Conservation (phyloP, 2,888 invertebrate genomes). For the Trachelus stipa region DNA sequence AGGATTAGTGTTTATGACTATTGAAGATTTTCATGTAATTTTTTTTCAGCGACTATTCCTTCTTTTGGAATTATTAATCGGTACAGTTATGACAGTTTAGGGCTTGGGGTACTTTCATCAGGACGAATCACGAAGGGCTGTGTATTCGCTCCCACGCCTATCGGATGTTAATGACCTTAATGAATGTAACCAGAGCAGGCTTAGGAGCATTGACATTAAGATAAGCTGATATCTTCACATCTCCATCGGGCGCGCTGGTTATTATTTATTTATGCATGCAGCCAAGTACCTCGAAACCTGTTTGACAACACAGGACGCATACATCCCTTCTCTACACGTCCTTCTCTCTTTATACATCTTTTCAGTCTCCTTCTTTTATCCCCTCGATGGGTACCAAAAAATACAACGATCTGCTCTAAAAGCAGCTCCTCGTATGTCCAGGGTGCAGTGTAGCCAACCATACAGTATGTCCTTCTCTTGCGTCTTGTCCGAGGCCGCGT, state of each 20-base stretch:
- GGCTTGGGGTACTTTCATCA: not conserved
- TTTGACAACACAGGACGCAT: slow-evolving; percentile 48
- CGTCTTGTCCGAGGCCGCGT: not conserved
- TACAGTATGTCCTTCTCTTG: not conserved
- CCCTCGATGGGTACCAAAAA: not conserved
- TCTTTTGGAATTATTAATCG: not conserved
- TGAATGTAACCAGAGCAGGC: slow-evolving; percentile 55
- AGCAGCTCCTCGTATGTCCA: not conserved
- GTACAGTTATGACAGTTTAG: not conserved
- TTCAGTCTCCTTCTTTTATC: not conserved
- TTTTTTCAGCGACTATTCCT: not conserved
- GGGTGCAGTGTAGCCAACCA: not conserved
- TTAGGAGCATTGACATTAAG: slow-evolving; percentile 55
- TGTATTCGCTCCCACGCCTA: slow-evolving; percentile 41
- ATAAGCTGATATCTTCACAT: slow-evolving; percentile 56
- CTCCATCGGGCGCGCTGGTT: slow-evolving; percentile 49
- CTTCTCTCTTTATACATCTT: slow-evolving; percentile 28
- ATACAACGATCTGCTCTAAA: not conserved
- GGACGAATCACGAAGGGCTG: not conserved
- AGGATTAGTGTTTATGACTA: not conserved
- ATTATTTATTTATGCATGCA: slow-evolving; percentile 62
- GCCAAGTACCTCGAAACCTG: slow-evolving; percentile 51
- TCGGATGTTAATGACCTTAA: slow-evolving; percentile 61
- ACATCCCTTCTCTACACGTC: slow-evolving; percentile 35
- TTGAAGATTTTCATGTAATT: not conserved